Conservation (phyloP, 1,140 invertebrate species). For the Epicauta chinensis region DNA sequence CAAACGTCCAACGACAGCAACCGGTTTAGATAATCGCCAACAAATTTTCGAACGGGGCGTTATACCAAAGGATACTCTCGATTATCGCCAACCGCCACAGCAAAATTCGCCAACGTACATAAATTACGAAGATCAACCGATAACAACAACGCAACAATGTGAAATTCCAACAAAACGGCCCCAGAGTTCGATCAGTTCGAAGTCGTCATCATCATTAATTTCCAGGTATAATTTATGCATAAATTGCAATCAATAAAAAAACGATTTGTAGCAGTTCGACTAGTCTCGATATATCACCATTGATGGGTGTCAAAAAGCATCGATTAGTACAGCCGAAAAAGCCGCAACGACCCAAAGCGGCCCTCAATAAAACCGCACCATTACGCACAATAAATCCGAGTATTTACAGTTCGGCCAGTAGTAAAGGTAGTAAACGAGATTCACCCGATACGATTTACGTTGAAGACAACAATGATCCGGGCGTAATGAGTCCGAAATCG, state of each 20-base stretch:
- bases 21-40: conserved; percentile 22
- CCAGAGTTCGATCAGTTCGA: conserved; percentile 25
- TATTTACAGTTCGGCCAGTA: conserved; percentile 36
- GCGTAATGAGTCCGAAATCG: conserved; percentile 55
- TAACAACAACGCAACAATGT: conserved; percentile 25
- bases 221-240: neutral
- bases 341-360: conserved; percentile 32
- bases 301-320: conserved; percentile 34
- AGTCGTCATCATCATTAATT: neutral
- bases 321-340: conserved; percentile 29
- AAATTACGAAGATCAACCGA: conserved; percentile 32
- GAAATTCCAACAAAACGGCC: conserved; percentile 20
- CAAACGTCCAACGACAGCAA: conserved; percentile 38
- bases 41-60: conserved; percentile 32
- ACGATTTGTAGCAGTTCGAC: conserved; percentile 23
- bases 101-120: conserved; percentile 36
- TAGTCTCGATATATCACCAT: conserved; percentile 39
- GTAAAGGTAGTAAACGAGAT: conserved; percentile 29
- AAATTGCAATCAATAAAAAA: conserved; percentile 4
- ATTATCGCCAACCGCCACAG: conserved; percentile 7
- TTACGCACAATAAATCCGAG: conserved; percentile 13
- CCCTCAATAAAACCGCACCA: conserved; percentile 36
- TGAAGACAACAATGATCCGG: conserved; percentile 38
- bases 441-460: conserved; percentile 26
- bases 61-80: conserved; percentile 20